Evolutionary conservation across 2,888 invertebrate genomes (phyloP), one percentile per base, ranked within the genome.

Genomic region (Sericinus montela): DNA sequence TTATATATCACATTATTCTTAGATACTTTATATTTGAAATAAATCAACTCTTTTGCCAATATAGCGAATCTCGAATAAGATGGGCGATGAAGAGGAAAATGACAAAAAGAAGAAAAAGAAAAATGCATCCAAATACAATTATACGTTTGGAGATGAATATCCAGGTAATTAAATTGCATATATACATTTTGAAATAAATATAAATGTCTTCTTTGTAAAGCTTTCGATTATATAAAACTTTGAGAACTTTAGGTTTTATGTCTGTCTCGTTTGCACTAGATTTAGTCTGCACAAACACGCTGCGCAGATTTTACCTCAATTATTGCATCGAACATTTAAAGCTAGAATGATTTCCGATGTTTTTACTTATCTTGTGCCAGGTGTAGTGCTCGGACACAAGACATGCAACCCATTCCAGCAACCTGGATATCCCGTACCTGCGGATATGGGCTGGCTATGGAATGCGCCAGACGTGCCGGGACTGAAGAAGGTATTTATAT

Each of bases 371-470:
- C 14, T 41, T 9, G 52, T 55, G n/a, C 25, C 67, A 75, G 90
- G 91, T 0, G 77, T 82, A 0, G 76, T 82, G 10, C 71, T 90
- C 37, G 91, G 92, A 0, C 93, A 93, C 59, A 88, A 85, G 48
- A 65, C 78, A 52, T 93, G 93, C 62, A 69, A 70, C 44, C 62
- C 75, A 1, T 78, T 90, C 1, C 32, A 32, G 6, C 73, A 67
- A 19, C 82, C 87, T 0, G 84, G 87, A 0, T 76, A 81, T 23
- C 79, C 88, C 6, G 92, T 93, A 0, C 93, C 93, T 0, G 72
- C 85, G 0, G 74, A 87, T 36, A 93, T 93, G 93, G 93, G 93
- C 0, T 93, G 93, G 93, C 65, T 92, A 23, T 93, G 93, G 93
- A 92, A 67, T 37, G 63, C 78, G 6, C 44, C 54, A 0, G 80